Percentiles rank a stretch among this genome's conserved stretches.
Evolutionary conservation across 2,797 vertebrate genomes (phyloP).

Genomic region (Phoebastria nigripes): DNA sequence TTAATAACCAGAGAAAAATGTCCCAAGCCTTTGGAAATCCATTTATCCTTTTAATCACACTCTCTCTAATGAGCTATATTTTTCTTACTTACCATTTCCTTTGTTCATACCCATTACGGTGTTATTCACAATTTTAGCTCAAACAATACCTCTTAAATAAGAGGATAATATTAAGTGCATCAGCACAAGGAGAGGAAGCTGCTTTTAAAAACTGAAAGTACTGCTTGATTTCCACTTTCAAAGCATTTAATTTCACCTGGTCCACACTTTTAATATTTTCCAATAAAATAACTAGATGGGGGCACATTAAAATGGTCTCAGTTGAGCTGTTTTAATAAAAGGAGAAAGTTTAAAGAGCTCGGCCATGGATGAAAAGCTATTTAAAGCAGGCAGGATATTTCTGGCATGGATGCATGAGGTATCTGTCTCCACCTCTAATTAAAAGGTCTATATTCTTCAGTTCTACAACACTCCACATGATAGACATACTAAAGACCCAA

Average conservation of each 20-base stretch:
- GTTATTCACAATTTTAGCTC: constrained; percentile 46
- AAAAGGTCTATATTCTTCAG: constrained; percentile 46
- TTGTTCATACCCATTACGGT: constrained; percentile 33
- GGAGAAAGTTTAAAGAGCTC: constrained; percentile 66
- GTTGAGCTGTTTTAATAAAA: constrained; percentile 70
- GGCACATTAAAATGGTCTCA: constrained; percentile 66
- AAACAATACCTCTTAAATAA: constrained; percentile 58
- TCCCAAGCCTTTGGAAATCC: constrained; percentile 18
- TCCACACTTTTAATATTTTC: constrained; percentile 59
- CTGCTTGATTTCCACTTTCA: constrained; percentile 58
- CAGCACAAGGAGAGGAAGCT: constrained; percentile 22
- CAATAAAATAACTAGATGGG: constrained; percentile 65
- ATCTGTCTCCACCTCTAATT: constrained; percentile 59
- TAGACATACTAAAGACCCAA: background rate
- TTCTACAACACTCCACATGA: background rate
- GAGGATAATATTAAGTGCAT: constrained; percentile 25
- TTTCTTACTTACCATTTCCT: constrained; percentile 53
- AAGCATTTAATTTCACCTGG: constrained; percentile 64
- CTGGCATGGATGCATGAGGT: constrained; percentile 53
- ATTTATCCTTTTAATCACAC: constrained; percentile 47
- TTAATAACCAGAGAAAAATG: constrained; percentile 27
- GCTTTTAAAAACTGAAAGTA: constrained; percentile 43
- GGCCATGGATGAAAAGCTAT: constrained; percentile 67
- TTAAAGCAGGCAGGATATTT: constrained; percentile 54
- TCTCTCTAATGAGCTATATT: constrained; percentile 40